Conservation (phyloP, 2,888 invertebrate species). For the Tethea ocularis region DNA sequence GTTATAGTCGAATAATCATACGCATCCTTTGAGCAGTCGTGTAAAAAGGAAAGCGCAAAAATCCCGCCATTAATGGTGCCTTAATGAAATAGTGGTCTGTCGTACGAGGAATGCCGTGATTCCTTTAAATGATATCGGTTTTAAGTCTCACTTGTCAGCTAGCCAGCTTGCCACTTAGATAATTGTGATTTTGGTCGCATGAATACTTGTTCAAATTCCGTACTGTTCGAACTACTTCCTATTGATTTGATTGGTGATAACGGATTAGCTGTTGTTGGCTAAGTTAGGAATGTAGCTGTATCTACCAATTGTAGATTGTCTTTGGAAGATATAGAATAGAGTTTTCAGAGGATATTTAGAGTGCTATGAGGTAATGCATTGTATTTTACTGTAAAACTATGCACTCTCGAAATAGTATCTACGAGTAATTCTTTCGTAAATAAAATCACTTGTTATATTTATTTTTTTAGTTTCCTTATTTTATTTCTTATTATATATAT, state of each 20-base stretch:
- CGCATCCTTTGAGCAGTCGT: no score
- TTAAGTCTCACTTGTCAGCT: neutral
- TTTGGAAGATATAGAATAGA: no score
- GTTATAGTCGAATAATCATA: no score
- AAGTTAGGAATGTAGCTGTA: neutral
- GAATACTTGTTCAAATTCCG: neutral
- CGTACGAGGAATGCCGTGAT: conserved; percentile 2
- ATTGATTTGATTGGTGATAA: neutral
- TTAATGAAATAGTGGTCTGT: neutral
- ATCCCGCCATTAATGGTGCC: neutral
- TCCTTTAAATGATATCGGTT: conserved; percentile 9
- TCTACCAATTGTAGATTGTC: no score
- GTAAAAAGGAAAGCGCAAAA: neutral
- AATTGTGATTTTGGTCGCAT: conserved; percentile 9
- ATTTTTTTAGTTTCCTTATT: no score
- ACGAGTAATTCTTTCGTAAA: no score
- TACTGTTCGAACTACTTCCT: neutral
- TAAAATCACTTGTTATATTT: no score
- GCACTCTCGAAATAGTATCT: no score
- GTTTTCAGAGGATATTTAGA: no score
- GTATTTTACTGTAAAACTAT: no score
- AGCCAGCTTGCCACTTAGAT: neutral
- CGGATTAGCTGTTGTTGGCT: neutral
- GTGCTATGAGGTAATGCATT: no score
- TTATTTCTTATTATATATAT: no score